Evolutionary conservation across 2,888 invertebrate genomes (phyloP).

Genomic region (Notodonta dromedarius): DNA sequence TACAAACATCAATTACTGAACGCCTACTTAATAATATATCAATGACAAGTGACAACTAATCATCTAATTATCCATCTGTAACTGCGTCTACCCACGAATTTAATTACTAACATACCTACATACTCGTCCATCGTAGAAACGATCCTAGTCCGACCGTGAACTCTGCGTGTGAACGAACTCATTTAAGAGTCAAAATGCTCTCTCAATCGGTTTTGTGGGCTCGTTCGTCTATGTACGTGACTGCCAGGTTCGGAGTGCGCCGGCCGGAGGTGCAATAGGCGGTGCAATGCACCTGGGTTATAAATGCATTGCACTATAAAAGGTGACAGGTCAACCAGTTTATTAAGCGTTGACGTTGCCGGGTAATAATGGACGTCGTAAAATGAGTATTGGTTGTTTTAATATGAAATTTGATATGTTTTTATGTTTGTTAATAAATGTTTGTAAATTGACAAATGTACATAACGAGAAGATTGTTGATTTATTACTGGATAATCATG

Average conservation of each 20-base stretch:
- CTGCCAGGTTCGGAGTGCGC: constrained; percentile 45
- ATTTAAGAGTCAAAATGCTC: constrained; percentile 75
- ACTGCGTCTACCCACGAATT: not conserved
- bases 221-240: constrained; percentile 67
- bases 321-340: not conserved
- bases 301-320: not conserved
- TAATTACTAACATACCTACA: not conserved
- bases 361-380: constrained; percentile 25
- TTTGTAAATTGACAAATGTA: too few relatives aligned
- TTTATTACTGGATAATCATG: too few relatives aligned
- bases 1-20: too few relatives aligned
- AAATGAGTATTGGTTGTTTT: constrained; percentile 8
- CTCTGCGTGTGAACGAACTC: constrained; percentile 76
- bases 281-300: constrained; percentile 31
- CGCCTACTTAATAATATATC: not conserved
- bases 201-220: constrained; percentile 52
- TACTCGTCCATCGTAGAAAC: not conserved
- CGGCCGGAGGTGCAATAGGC: constrained; percentile 14
- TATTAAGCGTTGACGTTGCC: not conserved
- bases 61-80: too few relatives aligned
- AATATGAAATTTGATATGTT: not conserved
- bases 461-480: too few relatives aligned
- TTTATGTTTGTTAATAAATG: not conserved
- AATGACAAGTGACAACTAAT: not conserved
- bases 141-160: constrained; percentile 57